These are phyloP conservation scores for Dermochelys coriacea DNA, from an alignment of 2,797 vertebrate genomes.

Conservation along the genomic window DNA sequence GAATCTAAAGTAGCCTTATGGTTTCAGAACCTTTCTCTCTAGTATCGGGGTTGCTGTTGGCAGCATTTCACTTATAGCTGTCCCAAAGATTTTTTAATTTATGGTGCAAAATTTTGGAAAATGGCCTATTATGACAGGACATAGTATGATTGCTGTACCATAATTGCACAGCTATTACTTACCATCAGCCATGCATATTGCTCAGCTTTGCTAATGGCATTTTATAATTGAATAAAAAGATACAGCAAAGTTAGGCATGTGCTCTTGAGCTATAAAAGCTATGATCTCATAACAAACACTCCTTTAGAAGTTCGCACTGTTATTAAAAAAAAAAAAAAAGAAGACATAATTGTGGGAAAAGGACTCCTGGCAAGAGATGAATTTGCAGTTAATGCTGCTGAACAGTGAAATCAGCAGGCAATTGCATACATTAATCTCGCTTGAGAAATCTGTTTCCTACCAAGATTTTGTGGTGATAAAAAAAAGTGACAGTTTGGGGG, in stretches of 20 bases:
- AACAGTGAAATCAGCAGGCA: background rate
- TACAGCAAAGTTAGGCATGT: background rate
- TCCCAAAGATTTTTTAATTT: background rate
- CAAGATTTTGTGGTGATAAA: background rate
- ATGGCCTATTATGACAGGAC: background rate
- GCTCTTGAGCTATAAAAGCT: background rate
- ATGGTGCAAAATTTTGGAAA: background rate
- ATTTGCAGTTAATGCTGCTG: background rate
- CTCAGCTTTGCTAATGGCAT: background rate
- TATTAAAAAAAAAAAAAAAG: background rate
- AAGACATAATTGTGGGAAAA: background rate
- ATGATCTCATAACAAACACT: background rate
- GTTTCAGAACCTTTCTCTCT: background rate
- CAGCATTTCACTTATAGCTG: background rate
- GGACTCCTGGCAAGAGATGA: background rate
- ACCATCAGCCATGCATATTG: background rate
- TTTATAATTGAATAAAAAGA: background rate
- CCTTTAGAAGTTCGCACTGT: background rate
- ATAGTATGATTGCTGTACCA: background rate
- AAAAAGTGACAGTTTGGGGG: background rate
- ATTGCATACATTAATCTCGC: background rate
- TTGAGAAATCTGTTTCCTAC: background rate
- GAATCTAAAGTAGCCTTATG: background rate
- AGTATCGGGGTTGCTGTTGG: background rate
- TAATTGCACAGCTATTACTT: background rate